Percentiles rank a stretch among this genome's conserved stretches.
Conservation (phyloP, 2,888 invertebrate species). For the Oscheius sp. region DNA sequence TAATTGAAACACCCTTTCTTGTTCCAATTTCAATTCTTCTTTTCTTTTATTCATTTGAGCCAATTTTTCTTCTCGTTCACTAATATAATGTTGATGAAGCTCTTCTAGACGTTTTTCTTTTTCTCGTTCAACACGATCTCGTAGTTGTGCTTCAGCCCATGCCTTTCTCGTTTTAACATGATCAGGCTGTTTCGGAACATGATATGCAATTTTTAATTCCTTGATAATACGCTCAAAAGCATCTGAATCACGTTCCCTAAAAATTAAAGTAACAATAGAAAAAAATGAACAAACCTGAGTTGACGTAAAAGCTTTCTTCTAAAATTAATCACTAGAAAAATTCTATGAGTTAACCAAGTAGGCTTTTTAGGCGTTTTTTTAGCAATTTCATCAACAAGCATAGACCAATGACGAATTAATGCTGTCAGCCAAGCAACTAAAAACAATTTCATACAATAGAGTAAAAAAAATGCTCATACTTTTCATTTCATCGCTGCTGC, state of each 20-base stretch:
- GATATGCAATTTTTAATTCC: conserved; percentile 69
- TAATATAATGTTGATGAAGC: conserved; percentile 44
- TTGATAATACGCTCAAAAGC: conserved; percentile 59
- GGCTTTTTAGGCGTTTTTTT: conserved; percentile 64
- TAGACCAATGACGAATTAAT: conserved; percentile 70
- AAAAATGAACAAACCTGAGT: conserved; percentile 42
- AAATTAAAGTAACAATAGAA: too few species aligned
- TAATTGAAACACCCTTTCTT: conserved; percentile 34
- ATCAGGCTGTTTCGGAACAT: conserved; percentile 65
- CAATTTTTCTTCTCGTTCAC: conserved; percentile 16
- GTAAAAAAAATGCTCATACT: conserved; percentile 43
- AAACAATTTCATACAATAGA: conserved; percentile 15
- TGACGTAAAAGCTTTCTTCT: conserved; percentile 63
- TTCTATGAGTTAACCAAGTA: conserved; percentile 65
- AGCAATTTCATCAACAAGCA: conserved; percentile 66
- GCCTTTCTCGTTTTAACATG: conserved; percentile 66
- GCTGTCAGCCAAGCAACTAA: conserved; percentile 71
- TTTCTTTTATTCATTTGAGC: conserved; percentile 41
- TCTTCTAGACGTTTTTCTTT: conserved; percentile 66
- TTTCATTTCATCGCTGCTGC: conserved; percentile 62
- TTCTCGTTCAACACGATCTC: conserved; percentile 64
- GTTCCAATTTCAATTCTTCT: conserved; percentile 50
- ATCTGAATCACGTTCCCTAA: conserved; percentile 52
- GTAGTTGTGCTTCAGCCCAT: conserved; percentile 69
- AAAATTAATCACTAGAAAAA: conserved; percentile 64